These are phyloP conservation scores for Ochropleura leucogaster DNA, from an alignment of 2,888 invertebrate species.

Conservation along the genomic window DNA sequence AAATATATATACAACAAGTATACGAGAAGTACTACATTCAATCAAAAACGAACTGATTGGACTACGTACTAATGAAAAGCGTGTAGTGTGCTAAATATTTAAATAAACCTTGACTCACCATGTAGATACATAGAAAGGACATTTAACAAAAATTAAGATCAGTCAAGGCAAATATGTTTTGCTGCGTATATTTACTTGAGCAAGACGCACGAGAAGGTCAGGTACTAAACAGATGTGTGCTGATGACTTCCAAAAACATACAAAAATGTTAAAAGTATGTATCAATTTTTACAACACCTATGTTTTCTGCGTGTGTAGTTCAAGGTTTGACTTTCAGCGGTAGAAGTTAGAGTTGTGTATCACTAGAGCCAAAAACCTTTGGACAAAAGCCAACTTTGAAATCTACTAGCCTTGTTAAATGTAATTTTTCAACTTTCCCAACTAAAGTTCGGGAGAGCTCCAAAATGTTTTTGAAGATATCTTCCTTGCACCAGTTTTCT, in stretches of 20 bases:
- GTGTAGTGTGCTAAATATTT: conserved; percentile 40
- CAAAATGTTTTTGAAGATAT: conserved; percentile 50
- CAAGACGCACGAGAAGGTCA: conserved; percentile 42
- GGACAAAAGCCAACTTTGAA: conserved; percentile 75
- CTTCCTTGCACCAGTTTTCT: conserved; percentile 62
- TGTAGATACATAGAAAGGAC: conserved; percentile 47
- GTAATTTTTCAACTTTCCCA: conserved; percentile 56
- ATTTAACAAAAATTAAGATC: conserved; percentile 53
- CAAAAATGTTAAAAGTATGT: conserved; percentile 28
- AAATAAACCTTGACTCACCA: conserved; percentile 57
- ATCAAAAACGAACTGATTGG: conserved; percentile 19
- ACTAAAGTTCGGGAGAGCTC: conserved; percentile 59
- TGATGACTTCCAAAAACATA: conserved; percentile 46
- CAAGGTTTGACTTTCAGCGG: conserved; percentile 71
- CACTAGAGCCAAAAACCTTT: conserved; percentile 77
- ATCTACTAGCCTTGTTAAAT: conserved; percentile 66
- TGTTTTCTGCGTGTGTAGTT: conserved; percentile 72
- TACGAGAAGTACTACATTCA: conserved; percentile 19
- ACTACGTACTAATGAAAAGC: conserved; percentile 34
- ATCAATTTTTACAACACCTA: conserved; percentile 49
- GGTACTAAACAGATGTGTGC: conserved; percentile 30
- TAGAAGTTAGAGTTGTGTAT: conserved; percentile 69
- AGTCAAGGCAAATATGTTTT: conserved; percentile 49
- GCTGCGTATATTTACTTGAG: conserved; percentile 40
- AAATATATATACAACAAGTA: conserved; percentile 16